Evolutionary conservation across 2,888 invertebrate species (phyloP).

Genomic region (Xanthorhoe designata): DNA sequence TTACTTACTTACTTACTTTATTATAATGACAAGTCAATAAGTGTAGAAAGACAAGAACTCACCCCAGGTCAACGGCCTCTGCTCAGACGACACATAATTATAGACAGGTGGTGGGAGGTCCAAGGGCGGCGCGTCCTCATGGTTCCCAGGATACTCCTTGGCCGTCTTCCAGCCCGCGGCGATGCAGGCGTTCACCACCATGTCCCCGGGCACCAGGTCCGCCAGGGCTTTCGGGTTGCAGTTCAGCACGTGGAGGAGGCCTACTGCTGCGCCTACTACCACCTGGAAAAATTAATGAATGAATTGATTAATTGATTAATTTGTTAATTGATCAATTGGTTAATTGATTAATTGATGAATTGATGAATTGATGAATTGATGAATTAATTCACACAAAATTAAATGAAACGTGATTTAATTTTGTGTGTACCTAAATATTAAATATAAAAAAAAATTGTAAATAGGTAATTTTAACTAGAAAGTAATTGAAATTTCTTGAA

Average conservation of each 20-base stretch:
- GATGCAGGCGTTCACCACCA: slow-evolving; percentile 90
- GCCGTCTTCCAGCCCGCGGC: slow-evolving; percentile 88
- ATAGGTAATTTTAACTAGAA: no score
- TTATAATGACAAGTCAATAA: no score
- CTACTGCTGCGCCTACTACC: slow-evolving; percentile 87
- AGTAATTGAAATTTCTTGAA: no score
- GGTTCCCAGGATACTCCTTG: slow-evolving; percentile 68
- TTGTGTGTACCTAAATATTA: no score
- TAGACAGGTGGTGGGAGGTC: slow-evolving; percentile 87
- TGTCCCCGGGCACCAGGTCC: slow-evolving; percentile 93
- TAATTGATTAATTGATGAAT: no score
- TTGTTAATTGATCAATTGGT: no score
- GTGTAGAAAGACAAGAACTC: slow-evolving; percentile 33
- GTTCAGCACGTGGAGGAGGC: slow-evolving; percentile 89
- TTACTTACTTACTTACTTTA: no score
- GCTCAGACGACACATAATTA: slow-evolving; percentile 93
- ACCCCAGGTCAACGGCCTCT: slow-evolving; percentile 92
- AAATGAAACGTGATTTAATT: no score
- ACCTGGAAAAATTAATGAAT: slow-evolving; percentile 65
- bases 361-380: no score
- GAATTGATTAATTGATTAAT: no score
- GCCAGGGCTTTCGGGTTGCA: slow-evolving; percentile 87
- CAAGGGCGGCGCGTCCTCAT: slow-evolving; percentile 66
- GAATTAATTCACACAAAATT: no score
- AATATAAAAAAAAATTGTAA: no score